These are phyloP conservation scores for Strongylocentrotus purpuratus DNA, from an alignment of 35 echinoderm and acorn worm species.

Conservation along the genomic window DNA sequence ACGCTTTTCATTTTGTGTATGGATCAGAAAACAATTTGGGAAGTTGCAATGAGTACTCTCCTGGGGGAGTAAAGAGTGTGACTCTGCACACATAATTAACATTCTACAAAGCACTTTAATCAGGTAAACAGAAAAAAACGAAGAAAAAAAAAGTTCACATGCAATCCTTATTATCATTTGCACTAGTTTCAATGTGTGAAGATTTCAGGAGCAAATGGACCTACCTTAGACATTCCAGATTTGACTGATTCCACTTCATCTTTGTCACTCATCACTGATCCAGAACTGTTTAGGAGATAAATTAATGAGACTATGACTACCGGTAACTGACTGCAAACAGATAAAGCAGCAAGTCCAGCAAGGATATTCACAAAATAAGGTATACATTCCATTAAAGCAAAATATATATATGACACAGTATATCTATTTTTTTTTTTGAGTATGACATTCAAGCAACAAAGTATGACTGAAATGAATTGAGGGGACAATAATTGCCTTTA, in stretches of 20 bases:
- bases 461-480: no score
- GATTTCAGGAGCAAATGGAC: background rate
- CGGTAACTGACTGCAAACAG: background rate
- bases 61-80: background rate
- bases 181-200: background rate
- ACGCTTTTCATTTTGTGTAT: background rate
- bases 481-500: no score
- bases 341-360: background rate
- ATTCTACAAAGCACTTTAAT: no score
- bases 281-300: conserved; percentile 53
- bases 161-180: no score
- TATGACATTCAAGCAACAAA: no score
- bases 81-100: no score
- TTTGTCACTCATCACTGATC: conserved; percentile 68
- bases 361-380: background rate
- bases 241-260: conserved; percentile 70
- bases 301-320: background rate
- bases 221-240: conserved; percentile 51
- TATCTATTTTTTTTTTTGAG: no score
- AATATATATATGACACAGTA: no score
- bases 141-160: no score
- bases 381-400: background rate
- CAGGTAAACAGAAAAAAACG: no score
- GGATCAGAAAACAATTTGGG: background rate
- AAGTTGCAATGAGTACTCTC: background rate